Base-by-base conservation (phyloP, 2,113 vertebrate genomes). In the Tapirus terrestris region DNA sequence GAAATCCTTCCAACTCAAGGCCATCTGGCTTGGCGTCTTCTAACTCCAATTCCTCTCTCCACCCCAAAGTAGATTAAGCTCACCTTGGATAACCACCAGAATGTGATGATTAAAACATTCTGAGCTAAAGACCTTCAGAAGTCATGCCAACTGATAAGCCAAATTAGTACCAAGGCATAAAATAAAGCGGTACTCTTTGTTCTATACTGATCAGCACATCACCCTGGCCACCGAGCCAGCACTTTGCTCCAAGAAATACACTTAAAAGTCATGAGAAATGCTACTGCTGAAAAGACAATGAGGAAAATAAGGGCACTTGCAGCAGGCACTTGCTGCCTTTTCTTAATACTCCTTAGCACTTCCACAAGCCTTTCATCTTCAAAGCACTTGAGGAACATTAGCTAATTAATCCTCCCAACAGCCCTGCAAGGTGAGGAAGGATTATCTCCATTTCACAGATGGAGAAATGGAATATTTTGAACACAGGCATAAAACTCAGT, bases 381-480 rank as follows among this genome's bases (percentile, higher is more conserved):
- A 98, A 98, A 98, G 94, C 90, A 92, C 97, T 97, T 97, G 95
- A 97, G 63, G 75, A 96, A 97, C 89, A 96, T 94, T 85, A 96
- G 92, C 89, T 98, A 98, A 98, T 97, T 98, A 98, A 98, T 97
- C 97, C 95, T 96, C 92, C 79, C 96, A 95, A 96, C 84, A 96
- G 75, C 83, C 84, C 87, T 91, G 86, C 94, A 97, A 97, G 96
- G 97, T 96, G 92, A 98, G 70, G 97, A 89, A 92, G 76, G 96
- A 96, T 98, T 98, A 98, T 97, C 97, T 98, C 97, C 97, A 98
- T 97, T 98, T 97, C 84, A 96, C 97, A 98, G 95, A 96, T 94
- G 94, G 84, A 91, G 94, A 96, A 97, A 95, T 96, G 83, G 83
- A 96, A 92, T 96, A 93, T 95, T 98, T 96, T 97, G 95, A 97